Evolutionary conservation across 2,113 vertebrate genomes (phyloP).

Genomic region (Lampris incognitus): DNA sequence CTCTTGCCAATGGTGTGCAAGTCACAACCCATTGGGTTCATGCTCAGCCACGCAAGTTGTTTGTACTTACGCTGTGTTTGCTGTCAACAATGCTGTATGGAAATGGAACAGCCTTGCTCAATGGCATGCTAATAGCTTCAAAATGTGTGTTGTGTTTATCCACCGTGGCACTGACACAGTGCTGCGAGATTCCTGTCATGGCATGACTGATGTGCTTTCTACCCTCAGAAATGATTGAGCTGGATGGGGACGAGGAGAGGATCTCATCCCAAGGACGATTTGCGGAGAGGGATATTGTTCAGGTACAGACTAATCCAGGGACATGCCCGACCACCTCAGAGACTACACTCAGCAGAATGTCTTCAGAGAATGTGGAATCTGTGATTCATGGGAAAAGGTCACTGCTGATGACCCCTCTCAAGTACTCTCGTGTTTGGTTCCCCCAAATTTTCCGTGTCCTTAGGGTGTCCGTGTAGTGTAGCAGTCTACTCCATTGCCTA

Average conservation of each 20-base stretch:
- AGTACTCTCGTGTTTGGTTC: conserved; percentile 14
- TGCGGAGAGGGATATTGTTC: conserved; percentile 97
- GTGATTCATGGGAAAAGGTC: conserved; percentile 44
- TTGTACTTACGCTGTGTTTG: conserved; percentile 25
- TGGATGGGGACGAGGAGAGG: conserved; percentile 95
- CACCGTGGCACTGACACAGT: neutral
- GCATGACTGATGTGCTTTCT: conserved; percentile 46
- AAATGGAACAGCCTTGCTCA: conserved; percentile 23
- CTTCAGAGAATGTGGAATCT: conserved; percentile 27
- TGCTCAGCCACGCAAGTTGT: conserved; percentile 21
- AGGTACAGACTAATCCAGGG: conserved; percentile 80
- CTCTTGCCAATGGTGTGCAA: conserved; percentile 8
- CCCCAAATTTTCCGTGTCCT: neutral
- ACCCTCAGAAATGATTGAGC: conserved; percentile 92
- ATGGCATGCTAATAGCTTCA: conserved; percentile 16
- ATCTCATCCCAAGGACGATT: conserved; percentile 95
- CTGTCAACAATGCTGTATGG: conserved; percentile 27
- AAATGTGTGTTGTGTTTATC: neutral
- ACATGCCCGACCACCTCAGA: neutral
- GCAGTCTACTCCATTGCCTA: too few relatives aligned
- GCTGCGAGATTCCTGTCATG: conserved; percentile 11
- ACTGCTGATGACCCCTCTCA: conserved; percentile 12
- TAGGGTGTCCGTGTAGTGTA: too few relatives aligned
- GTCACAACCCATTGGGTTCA: conserved; percentile 20
- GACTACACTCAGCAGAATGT: conserved; percentile 28